These are phyloP conservation scores for Cryptosula pallasiana DNA, from an alignment of 2,888 invertebrate species.

Conservation along the genomic window DNA sequence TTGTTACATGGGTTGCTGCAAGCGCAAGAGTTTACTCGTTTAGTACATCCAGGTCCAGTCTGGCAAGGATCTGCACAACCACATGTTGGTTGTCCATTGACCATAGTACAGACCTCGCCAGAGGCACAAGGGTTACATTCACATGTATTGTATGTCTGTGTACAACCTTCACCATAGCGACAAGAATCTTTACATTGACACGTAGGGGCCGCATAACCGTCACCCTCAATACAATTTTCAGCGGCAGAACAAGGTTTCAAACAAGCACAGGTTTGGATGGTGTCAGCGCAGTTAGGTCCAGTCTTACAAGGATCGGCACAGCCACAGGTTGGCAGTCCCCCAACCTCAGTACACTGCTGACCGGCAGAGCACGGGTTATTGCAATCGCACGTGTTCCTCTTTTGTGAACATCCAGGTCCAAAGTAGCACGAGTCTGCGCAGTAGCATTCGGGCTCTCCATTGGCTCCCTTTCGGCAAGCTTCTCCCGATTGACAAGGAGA, in stretches of 20 bases:
- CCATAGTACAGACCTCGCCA: not conserved
- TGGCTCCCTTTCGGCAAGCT: not conserved
- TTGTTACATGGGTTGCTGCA: constrained; percentile 18
- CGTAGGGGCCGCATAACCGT: not conserved
- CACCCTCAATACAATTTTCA: not conserved
- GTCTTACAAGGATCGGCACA: constrained; percentile 1
- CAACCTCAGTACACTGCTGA: not conserved
- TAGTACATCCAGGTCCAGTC: not conserved
- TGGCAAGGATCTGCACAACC: constrained; percentile 14
- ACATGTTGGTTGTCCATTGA: not conserved
- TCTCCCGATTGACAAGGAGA: not conserved
- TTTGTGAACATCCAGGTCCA: constrained; percentile 9
- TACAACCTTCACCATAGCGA: not conserved
- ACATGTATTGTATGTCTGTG: not conserved
- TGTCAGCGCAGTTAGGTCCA: not conserved
- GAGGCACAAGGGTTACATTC: not conserved
- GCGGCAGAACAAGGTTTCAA: not conserved
- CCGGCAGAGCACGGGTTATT: constrained; percentile 2
- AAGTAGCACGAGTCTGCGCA: constrained; percentile 7
- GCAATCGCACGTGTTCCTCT: constrained; percentile 5
- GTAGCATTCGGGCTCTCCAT: not conserved
- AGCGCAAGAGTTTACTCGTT: not conserved
- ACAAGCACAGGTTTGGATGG: constrained; percentile 13
- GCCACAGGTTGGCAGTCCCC: not conserved
- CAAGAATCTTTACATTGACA: not conserved